Percentiles rank a stretch among this genome's conserved stretches.
Conservation (phyloP, 2,797 vertebrate genomes). For the Sebastes taczanowskii region DNA sequence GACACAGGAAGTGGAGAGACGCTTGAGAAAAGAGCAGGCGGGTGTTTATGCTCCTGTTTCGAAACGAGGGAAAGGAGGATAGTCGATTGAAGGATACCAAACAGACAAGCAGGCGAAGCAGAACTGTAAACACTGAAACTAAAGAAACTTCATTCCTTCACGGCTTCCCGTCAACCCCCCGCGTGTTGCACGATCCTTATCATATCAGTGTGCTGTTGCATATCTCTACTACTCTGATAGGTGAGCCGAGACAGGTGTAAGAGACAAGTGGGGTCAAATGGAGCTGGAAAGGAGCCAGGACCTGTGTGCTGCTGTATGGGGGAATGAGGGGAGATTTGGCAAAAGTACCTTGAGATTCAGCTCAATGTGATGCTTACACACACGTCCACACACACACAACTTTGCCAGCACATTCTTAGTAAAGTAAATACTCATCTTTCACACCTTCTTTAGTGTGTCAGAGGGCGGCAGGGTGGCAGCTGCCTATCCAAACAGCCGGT, state of each 20-base stretch:
- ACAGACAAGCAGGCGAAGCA: neutral
- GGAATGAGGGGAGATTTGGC: conserved; percentile 48
- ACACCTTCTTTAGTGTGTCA: conserved; percentile 61
- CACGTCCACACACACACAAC: conserved; percentile 3
- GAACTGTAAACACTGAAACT: conserved; percentile 9
- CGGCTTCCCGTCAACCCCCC: neutral
- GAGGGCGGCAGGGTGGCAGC: conserved; percentile 52
- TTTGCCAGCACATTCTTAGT: conserved; percentile 59
- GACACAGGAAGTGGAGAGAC: neutral
- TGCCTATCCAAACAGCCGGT: conserved; percentile 57
- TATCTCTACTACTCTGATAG: conserved; percentile 31
- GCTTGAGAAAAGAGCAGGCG: conserved; percentile 1
- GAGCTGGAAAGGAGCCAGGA: conserved; percentile 15
- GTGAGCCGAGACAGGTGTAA: conserved; percentile 27
- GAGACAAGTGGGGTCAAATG: conserved; percentile 41
- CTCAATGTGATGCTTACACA: conserved; percentile 11
- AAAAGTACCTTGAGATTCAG: conserved; percentile 6
- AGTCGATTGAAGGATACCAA: neutral
- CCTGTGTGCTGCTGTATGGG: conserved; percentile 5
- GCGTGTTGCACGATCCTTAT: neutral
- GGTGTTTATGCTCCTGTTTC: conserved; percentile 27
- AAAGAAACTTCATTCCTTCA: neutral
- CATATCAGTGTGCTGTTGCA: conserved; percentile 1
- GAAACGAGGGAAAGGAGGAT: conserved; percentile 2
- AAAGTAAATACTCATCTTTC: conserved; percentile 78